Percentiles rank a stretch among this genome's conserved stretches.
Conservation (phyloP, 1,140 invertebrate genomes). For the Nylanderia fulva region DNA sequence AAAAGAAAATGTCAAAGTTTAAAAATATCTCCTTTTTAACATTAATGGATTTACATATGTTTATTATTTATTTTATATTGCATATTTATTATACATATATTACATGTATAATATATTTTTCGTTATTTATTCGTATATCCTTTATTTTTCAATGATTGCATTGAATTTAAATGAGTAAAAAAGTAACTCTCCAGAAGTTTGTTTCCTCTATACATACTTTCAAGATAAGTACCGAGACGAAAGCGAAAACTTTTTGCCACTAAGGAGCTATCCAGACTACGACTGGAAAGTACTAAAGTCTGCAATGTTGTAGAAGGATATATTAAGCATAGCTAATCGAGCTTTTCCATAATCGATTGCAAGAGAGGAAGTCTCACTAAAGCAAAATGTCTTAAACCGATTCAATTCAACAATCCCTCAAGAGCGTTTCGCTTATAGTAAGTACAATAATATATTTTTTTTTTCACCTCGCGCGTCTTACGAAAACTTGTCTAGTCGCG, state of each 20-base stretch:
- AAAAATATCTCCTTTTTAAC: neutral
- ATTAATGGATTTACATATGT: neutral
- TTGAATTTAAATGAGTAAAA: slow-evolving; percentile 37
- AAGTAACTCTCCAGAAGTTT: slow-evolving; percentile 34
- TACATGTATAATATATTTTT: neutral
- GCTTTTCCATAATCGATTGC: slow-evolving; percentile 45
- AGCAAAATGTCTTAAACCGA: slow-evolving; percentile 16
- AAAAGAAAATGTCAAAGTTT: neutral
- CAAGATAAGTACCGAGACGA: slow-evolving; percentile 24
- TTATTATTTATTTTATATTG: slow-evolving; percentile 9
- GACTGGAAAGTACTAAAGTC: slow-evolving; percentile 18
- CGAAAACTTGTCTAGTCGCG: slow-evolving; percentile 30
- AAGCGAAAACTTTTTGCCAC: slow-evolving; percentile 40
- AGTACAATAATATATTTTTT: slow-evolving; percentile 62
- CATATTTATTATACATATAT: neutral
- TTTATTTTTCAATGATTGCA: slow-evolving; percentile 16
- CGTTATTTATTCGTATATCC: neutral
- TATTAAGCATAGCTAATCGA: slow-evolving; percentile 79
- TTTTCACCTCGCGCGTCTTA: slow-evolving; percentile 41
- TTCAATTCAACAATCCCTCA: neutral
- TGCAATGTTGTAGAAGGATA: slow-evolving; percentile 68
- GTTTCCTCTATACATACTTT: slow-evolving; percentile 13
- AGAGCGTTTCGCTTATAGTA: slow-evolving; percentile 17
- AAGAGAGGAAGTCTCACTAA: slow-evolving; percentile 53
- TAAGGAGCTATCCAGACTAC: slow-evolving; percentile 30